Conservation (phyloP, 2,113 vertebrate genomes). For the Phocoena sinus region DNA sequence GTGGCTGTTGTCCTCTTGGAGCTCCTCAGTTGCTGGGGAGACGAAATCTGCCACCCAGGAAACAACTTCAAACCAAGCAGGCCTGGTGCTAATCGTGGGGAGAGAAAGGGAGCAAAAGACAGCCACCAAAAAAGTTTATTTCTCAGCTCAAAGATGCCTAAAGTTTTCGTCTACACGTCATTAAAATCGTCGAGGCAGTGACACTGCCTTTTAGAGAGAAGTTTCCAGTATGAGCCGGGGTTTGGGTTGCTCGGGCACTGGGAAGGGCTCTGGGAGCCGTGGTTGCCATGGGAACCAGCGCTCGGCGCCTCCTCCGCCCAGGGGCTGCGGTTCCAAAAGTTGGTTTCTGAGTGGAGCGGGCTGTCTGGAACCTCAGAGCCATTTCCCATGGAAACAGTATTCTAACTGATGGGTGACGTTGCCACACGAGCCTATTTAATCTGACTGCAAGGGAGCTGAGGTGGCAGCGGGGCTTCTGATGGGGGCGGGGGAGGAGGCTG, state of each 20-base stretch:
- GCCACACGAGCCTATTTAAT: slow-evolving; percentile 17
- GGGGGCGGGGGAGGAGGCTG: background rate
- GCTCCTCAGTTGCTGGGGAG: background rate
- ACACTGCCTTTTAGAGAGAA: slow-evolving; percentile 1
- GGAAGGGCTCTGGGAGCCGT: background rate
- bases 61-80: background rate
- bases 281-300: slow-evolving; percentile 35
- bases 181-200: background rate
- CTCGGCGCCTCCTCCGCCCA: background rate
- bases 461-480: background rate
- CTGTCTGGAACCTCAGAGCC: slow-evolving; percentile 25
- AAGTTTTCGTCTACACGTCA: background rate
- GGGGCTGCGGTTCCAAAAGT: slow-evolving; percentile 46
- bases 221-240: background rate
- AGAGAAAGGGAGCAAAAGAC: background rate
- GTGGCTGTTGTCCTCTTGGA: background rate
- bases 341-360: slow-evolving; percentile 48
- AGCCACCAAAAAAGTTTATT: background rate
- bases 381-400: slow-evolving; percentile 50
- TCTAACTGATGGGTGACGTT: background rate
- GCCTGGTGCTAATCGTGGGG: background rate
- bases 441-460: background rate
- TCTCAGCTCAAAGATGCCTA: background rate
- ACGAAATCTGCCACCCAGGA: background rate
- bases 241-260: background rate